Evolutionary conservation across 2,888 invertebrate genomes (phyloP), one percentile per base, ranked within the genome.

Genomic region (Amaurobius ferox): DNA sequence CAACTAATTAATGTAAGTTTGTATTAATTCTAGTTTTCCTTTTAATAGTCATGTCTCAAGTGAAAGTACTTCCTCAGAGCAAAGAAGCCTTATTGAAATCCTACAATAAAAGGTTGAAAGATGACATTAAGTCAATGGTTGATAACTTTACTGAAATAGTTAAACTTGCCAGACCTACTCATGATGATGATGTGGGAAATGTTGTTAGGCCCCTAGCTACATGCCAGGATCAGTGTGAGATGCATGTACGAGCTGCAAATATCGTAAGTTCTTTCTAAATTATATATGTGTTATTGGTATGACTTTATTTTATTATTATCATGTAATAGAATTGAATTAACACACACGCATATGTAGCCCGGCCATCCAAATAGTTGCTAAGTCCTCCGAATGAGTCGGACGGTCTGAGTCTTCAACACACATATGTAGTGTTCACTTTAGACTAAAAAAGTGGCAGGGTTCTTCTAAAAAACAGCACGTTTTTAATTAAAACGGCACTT

Each of bases 231-330:
- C 96, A 97, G 29, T 98, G 96, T 92, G 98, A 97, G 93, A 98
- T 98, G 97, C 97, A 98, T 93, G 98, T 98, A 1, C 93, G 98
- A 90, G 96, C 98, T 35, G 96, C 98, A 5, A 98, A 98, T 91
- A 98, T 98, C 90, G 93, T 93, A 90, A 91, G 92, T 90, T 62
- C 23, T 64, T 6, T 0, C 11, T 61, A 61, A 61, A 1, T 9
- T 61, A 35, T 35, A 6, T 35, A 35, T 35, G 6, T 35, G 35
- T 35, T 35, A 11, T 7, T 11, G 11, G 35, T 11, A 6, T 7
- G 11, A 35, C 11, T 6, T 11, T 11, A 35, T 35, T 35, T 35
- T 35, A 35, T 35, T 35, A n/a, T n/a, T n/a, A n/a, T n/a, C n/a
- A n/a, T n/a, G n/a, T n/a, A n/a, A n/a, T n/a, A n/a, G n/a, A n/a